Percentiles rank a stretch among this genome's conserved stretches.
Evolutionary conservation across 2,113 vertebrate genomes (phyloP).

Genomic region (Pachycephala philippinensis): DNA sequence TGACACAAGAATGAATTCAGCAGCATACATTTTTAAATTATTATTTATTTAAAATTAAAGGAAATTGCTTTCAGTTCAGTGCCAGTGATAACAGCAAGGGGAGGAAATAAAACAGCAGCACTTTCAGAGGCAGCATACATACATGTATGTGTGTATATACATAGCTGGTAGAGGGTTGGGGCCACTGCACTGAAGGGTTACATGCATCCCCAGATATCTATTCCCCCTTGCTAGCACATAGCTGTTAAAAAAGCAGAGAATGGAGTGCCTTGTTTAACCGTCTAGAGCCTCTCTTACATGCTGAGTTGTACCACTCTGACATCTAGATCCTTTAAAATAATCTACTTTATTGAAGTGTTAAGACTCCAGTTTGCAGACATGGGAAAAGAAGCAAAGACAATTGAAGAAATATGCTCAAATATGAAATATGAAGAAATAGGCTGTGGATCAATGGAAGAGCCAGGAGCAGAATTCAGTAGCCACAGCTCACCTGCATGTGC

Average conservation of each 20-base stretch:
- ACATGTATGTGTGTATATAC: not conserved
- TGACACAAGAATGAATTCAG: not conserved
- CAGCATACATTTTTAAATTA: not conserved
- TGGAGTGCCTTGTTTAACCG: not conserved
- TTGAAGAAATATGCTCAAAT: not conserved
- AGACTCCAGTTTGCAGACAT: not conserved
- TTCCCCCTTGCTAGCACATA: not conserved
- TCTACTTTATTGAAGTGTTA: not conserved
- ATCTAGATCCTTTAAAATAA: not conserved
- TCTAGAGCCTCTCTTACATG: not conserved
- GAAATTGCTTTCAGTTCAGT: not conserved
- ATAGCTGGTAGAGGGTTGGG: not conserved
- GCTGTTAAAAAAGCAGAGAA: not conserved
- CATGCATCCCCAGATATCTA: not conserved
- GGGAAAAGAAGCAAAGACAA: not conserved
- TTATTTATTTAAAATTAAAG: conserved; percentile 35
- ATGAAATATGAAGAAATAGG: not conserved
- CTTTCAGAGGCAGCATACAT: not conserved
- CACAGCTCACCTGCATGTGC: not conserved
- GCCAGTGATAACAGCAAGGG: not conserved
- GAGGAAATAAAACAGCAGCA: not conserved
- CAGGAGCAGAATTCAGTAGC: not conserved
- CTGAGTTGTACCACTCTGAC: not conserved
- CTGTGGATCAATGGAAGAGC: not conserved
- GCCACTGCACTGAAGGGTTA: not conserved